Evolutionary conservation across 2,113 vertebrate genomes (phyloP), one percentile per base, ranked within the genome.

Genomic region (Coregonus clupeaformis): DNA sequence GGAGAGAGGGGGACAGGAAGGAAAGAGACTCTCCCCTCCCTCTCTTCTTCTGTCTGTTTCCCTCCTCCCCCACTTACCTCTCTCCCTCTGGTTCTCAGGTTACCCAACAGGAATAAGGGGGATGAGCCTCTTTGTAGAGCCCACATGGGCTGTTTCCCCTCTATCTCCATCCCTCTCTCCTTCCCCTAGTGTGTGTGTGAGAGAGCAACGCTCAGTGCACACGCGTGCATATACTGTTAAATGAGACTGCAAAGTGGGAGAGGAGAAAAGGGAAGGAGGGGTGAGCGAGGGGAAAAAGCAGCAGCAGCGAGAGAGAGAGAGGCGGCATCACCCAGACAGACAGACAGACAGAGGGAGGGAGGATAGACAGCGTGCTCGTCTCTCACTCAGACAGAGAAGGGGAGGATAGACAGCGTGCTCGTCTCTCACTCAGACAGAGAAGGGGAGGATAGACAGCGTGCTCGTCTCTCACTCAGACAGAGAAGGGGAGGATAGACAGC

Each of bases 221-320:
- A 71, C 76, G 86, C 85, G 86, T 87, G 80, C 76, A 79, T 77
- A 65, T 66, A 60, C 79, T 64, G 79, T 83, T 86, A 89, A 91
- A 89, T 89, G 89, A 87, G 80, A 79, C 88, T 89, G 89, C 89
- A 88, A 84, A 84, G 77, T 80, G 80, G 70, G 64, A 71, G 57
- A 65, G 59, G 73, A 16, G 81, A 83, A 85, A 83, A 73, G 87
- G 86, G 80, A 75, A 82, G 78, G 82, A 74, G 74, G 81, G 77
- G 82, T 84, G 82, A 76, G 80, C 85, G 80, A 86, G 85, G 85
- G 76, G 30, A 6, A 64, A 49, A 12, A 30, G 14, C 22, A 25
- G 22, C 22, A 63, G 25, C 7, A 16, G 24, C 64, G 70, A 70
- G 59, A 24, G 77, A 29, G 76, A 29, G 80, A 78, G 80, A 71